Conservation (phyloP, 1,140 invertebrate species). For the Dryas iulia region DNA sequence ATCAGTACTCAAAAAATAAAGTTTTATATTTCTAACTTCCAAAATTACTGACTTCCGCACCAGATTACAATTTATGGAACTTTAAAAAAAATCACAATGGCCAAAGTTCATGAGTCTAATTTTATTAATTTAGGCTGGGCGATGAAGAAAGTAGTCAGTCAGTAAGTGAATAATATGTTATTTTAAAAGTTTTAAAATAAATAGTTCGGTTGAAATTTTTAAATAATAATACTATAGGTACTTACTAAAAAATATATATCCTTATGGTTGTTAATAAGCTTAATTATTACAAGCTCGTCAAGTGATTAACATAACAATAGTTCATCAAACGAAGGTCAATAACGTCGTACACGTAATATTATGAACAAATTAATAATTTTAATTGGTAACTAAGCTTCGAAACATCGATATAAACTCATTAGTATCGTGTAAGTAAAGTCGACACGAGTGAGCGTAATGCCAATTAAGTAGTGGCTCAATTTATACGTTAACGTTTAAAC, state of each 20-base stretch:
- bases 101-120: too few species aligned
- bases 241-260: not conserved
- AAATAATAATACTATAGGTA: not conserved
- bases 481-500: slow-evolving; percentile 37
- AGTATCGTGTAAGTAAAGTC: slow-evolving; percentile 8
- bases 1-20: too few species aligned
- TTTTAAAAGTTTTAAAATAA: too few species aligned
- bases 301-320: not conserved
- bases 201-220: too few species aligned
- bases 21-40: too few species aligned
- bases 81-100: too few species aligned
- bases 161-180: too few species aligned
- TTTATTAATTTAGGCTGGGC: too few species aligned
- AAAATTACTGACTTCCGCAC: too few species aligned
- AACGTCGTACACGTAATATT: not conserved
- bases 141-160: too few species aligned
- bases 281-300: not conserved
- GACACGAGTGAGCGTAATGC: slow-evolving; percentile 19
- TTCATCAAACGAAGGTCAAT: not conserved
- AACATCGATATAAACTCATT: slow-evolving; percentile 6
- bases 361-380: slow-evolving; percentile 1
- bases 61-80: too few species aligned
- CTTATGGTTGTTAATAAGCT: not conserved
- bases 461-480: slow-evolving; percentile 29
- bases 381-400: not conserved